Evolutionary conservation across 92 coral and sea anemone species (phyloP).

Genomic region (Phenganax subtilis): DNA sequence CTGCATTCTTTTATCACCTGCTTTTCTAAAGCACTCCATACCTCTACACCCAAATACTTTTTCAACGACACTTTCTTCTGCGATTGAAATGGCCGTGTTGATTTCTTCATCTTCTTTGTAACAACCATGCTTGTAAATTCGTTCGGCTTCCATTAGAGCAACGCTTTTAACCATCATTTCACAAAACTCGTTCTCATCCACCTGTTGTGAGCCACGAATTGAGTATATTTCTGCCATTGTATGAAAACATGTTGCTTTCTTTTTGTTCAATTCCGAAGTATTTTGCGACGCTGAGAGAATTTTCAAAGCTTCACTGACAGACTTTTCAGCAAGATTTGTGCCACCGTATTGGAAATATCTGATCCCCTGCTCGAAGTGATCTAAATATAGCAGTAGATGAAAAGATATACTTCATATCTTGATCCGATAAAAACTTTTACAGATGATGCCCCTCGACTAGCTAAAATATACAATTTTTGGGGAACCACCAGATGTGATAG

Average conservation of each 20-base stretch:
- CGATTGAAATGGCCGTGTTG: conserved; percentile 15
- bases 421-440: too few species aligned
- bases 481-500: too few species aligned
- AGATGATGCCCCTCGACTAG: too few species aligned
- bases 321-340: background rate
- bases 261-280: background rate
- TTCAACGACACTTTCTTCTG: conserved; percentile 17
- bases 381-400: background rate
- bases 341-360: background rate
- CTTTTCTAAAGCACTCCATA: conserved; percentile 5
- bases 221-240: conserved; percentile 11
- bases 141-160: conserved; percentile 22
- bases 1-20: background rate
- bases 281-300: conserved; percentile 6
- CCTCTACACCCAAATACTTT: conserved; percentile 11
- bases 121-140: conserved; percentile 18
- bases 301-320: conserved; percentile 13
- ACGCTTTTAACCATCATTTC: conserved; percentile 36
- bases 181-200: conserved; percentile 12
- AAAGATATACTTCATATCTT: too few species aligned
- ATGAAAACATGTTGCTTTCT: conserved; percentile 33
- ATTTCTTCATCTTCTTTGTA: conserved; percentile 27
- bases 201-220: conserved; percentile 8
- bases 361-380: conserved; percentile 27
- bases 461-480: too few species aligned